Base-by-base conservation (phyloP, 2,797 vertebrate genomes). In the Dallia pectoralis region DNA sequence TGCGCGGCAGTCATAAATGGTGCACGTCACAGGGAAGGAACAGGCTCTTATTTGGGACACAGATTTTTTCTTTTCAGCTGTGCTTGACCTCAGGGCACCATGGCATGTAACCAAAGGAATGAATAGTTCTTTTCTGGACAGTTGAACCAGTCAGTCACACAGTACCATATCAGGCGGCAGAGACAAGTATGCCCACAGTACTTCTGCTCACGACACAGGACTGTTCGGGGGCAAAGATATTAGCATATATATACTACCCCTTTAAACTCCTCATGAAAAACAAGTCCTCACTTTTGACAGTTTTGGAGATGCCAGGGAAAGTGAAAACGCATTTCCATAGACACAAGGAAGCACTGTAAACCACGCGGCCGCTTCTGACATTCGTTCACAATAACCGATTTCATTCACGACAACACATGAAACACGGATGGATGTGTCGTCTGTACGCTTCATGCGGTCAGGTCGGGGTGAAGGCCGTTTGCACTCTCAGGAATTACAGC, bases 61-160 rank as follows among this genome's bases (percentile, higher is more conserved):
- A 71, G 84, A 76, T 12, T 12, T 44, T 88, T 84, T 86, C 82
- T 87, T 89, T 86, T 74, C 74, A 75, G 77, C 81, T 63, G 84
- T 79, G 40, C 81, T 83, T 78, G 70, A 87, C 87, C 89, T 79
- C 73, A 80, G 87, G 89, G 84, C 91, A 85, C 79, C 91, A 85
- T 80, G 90, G 90, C 88, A 87, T 88, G 89, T 75, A 82, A 76
- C 15, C 87, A 85, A 91, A 75, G 12, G 87, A 86, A 91, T 92
- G 91, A 93, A 92, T 90, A 86, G 80, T 80, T 77, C 85, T 91
- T 84, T 85, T 87, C 80, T 85, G 80, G 86, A 91, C 91, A 87
- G 89, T 91, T 71, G 80, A 79, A 86, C 84, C 77, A 88, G 86
- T 90, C 85, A 89, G 85, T 90, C 85, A 89, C 79, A 84, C 83